Evolutionary conservation across 2,797 vertebrate species (phyloP), one percentile per base, ranked within the genome.

Genomic region (Acanthiza pusilla): DNA sequence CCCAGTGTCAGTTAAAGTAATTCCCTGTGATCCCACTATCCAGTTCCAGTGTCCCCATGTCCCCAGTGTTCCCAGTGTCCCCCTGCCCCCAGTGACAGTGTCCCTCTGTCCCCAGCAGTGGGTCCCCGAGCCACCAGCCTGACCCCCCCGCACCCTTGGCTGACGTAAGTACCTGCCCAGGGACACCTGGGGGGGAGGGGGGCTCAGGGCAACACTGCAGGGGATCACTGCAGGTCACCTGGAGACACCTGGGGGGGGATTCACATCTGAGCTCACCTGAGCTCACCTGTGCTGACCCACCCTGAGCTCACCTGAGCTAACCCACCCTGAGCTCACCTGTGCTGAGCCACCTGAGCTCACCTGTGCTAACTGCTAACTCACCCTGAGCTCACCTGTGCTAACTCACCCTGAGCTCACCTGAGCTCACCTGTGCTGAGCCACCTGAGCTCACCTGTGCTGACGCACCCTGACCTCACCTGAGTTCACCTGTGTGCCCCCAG

Each of bases 401-500:
- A 38, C 12, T 11, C 38, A 38, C 38, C 38, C 38, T 42, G 13
- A 16, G 13, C 40, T 16, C 40, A 42, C 40, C 40, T 42, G 40
- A 42, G 40, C 40, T 42, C 40, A 42, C 40, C 40, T 40, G 40
- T 11, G 40, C 10, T 38, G 11, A 38, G 9, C 38, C 38, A 38
- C 38, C 38, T 38, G 38, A 40, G 40, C 40, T 40, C 40, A 40
- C 40, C 40, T n/a, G n/a, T n/a, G n/a, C n/a, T n/a, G n/a, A n/a
- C n/a, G n/a, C n/a, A n/a, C n/a, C n/a, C n/a, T n/a, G n/a, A n/a
- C n/a, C n/a, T n/a, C 47, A 48, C 47, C 51, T 23, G 43, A 57
- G 54, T n/a, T 61, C 73, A 50, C 47, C 78, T 60, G 66, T 67
- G 78, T 43, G 5, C 43, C 79, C 51, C 7, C 82, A 99, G 99